phyloP scores from a whole-genome alignment of 2,113 vertebrate species.

The Rattus norvegicus region DNA sequence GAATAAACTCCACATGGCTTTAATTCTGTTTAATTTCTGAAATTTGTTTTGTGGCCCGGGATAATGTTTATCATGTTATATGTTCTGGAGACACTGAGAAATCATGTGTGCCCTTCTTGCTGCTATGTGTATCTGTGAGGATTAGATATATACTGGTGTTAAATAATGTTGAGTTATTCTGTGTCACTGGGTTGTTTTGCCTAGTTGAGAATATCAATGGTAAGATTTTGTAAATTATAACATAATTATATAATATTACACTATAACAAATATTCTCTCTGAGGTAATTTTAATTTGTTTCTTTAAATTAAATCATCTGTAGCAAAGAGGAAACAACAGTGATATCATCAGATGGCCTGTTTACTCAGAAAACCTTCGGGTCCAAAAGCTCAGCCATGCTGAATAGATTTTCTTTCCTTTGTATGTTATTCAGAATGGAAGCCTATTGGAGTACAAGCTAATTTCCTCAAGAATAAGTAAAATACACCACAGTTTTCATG shows the following conservation, averaged over 20 bases:
- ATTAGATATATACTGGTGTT: not conserved
- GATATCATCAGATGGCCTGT: not conserved
- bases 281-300: slow-evolving; percentile 23
- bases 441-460: not conserved
- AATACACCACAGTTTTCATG: slow-evolving; percentile 23
- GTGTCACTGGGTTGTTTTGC: too few species aligned
- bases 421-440: not conserved
- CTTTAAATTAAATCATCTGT: not conserved
- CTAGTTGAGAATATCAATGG: not conserved
- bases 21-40: not conserved
- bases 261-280: not conserved
- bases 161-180: not conserved
- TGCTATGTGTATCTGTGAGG: not conserved
- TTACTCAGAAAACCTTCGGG: not conserved
- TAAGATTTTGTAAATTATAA: not conserved
- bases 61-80: not conserved
- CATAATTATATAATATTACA: not conserved
- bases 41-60: not conserved
- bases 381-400: not conserved
- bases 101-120: not conserved
- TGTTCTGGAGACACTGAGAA: not conserved
- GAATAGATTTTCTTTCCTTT: not conserved
- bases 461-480: slow-evolving; percentile 48
- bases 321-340: not conserved
- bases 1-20: not conserved